These are phyloP conservation scores for Nannospalax galili DNA, from an alignment of 2,113 vertebrate species.

Conservation along the genomic window DNA sequence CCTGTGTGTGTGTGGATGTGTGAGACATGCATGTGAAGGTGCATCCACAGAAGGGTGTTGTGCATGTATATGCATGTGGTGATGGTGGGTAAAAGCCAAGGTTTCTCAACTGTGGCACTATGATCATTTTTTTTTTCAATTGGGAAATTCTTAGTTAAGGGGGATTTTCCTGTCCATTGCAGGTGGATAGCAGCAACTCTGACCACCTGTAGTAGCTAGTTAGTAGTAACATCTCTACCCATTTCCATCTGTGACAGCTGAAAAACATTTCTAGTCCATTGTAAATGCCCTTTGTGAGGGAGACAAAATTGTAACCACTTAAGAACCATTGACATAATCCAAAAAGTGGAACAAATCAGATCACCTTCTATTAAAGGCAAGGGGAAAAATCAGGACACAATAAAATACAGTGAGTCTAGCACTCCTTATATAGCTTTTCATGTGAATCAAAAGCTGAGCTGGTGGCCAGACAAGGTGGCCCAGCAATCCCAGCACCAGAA, in stretches of 20 bases:
- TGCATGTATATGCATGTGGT: not conserved
- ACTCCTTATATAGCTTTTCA: not conserved
- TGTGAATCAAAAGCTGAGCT: not conserved
- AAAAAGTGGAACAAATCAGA: not conserved
- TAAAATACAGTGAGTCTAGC: not conserved
- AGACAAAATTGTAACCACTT: not conserved
- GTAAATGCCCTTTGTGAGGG: not conserved
- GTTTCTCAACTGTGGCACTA: not conserved
- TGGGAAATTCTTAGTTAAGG: not conserved
- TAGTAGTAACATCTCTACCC: not conserved
- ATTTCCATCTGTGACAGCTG: not conserved
- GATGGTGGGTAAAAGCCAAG: not conserved
- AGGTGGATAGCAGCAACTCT: not conserved
- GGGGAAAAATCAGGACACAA: not conserved
- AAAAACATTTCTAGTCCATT: not conserved
- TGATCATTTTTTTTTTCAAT: not conserved
- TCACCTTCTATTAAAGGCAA: not conserved
- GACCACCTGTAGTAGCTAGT: not conserved
- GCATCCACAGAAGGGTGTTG: not conserved
- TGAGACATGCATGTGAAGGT: not conserved
- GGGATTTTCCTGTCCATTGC: rapidly evolving
- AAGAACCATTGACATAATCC: not conserved
- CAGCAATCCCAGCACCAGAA: not conserved
- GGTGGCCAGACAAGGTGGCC: not conserved
- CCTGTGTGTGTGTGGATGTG: not conserved